A percentile compares a stretch with the other conserved stretches of the same genome.
Conservation (phyloP, 2,888 invertebrate genomes). For the Liodrosophila aerea region DNA sequence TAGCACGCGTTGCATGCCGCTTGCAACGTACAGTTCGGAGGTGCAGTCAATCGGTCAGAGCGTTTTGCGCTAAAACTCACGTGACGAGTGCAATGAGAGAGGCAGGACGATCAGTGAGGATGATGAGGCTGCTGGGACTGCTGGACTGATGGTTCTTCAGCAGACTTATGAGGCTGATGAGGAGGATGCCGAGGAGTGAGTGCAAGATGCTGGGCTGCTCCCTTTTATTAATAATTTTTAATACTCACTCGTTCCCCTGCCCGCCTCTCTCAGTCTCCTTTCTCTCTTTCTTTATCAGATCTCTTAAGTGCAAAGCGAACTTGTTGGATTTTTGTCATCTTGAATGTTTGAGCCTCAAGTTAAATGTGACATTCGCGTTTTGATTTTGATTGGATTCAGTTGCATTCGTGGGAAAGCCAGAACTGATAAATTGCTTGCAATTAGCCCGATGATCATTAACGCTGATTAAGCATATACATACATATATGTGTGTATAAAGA, state of each 20-base stretch:
- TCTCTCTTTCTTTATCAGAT: slow-evolving; percentile 58
- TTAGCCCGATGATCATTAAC: background rate
- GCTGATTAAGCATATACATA: background rate
- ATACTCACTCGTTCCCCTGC: slow-evolving; percentile 20
- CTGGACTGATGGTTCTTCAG: too few relatives aligned
- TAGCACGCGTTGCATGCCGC: slow-evolving; percentile 2
- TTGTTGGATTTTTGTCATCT: slow-evolving; percentile 79
- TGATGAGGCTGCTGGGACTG: too few relatives aligned
- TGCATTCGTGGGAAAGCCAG: slow-evolving; percentile 58
- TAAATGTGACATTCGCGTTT: slow-evolving; percentile 75
- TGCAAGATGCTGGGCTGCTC: slow-evolving; percentile 9
- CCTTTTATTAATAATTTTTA: slow-evolving; percentile 21
- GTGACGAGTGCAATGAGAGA: slow-evolving; percentile 70
- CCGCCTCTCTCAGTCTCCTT: slow-evolving; percentile 5
- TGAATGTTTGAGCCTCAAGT: slow-evolving; percentile 74
- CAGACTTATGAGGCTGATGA: background rate
- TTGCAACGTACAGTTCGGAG: slow-evolving; percentile 31
- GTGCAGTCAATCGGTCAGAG: slow-evolving; percentile 75
- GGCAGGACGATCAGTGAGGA: slow-evolving; percentile 14
- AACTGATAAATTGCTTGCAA: slow-evolving; percentile 14
- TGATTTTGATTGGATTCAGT: slow-evolving; percentile 45
- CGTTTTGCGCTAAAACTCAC: slow-evolving; percentile 75
- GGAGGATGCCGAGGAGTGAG: slow-evolving; percentile 1
- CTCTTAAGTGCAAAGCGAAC: slow-evolving; percentile 76
- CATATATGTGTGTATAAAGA: background rate